A percentile compares a stretch with the other conserved stretches of the same genome.
phyloP scores from a whole-genome alignment of 2,888 invertebrate genomes.

The Myathropa florea region DNA sequence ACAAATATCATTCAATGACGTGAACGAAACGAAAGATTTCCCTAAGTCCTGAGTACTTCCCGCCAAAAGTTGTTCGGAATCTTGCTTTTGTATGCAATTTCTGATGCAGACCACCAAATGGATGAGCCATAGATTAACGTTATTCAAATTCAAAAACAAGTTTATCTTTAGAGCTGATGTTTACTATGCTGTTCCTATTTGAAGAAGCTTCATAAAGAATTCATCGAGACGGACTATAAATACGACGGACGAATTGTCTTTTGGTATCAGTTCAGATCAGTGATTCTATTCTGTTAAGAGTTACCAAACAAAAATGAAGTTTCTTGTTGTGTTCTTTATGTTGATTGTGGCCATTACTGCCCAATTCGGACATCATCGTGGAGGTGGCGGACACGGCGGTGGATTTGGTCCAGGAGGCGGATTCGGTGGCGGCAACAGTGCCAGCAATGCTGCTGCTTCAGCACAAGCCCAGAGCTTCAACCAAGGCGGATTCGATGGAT shows the following conservation, averaged over 20 bases:
- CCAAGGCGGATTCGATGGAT: background rate
- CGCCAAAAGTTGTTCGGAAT: too few relatives aligned
- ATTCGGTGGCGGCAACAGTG: background rate
- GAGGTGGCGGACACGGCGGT: constrained; percentile 13
- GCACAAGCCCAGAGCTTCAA: background rate
- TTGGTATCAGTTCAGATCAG: constrained; percentile 7
- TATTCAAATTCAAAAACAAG: too few relatives aligned
- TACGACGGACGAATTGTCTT: background rate
- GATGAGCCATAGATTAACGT: too few relatives aligned
- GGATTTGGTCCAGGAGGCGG: constrained; percentile 11
- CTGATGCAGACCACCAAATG: too few relatives aligned
- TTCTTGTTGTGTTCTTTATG: constrained; percentile 75
- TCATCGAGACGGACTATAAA: background rate
- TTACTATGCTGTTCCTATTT: too few relatives aligned
- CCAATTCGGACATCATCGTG: constrained; percentile 58
- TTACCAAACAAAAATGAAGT: constrained; percentile 73
- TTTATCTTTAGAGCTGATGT: too few relatives aligned
- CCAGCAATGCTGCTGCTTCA: background rate
- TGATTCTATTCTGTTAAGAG: background rate
- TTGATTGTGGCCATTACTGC: constrained; percentile 74
- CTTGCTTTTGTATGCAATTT: too few relatives aligned
- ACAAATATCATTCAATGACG: too few relatives aligned
- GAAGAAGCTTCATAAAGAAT: too few relatives aligned
- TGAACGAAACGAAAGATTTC: too few relatives aligned
- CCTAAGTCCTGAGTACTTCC: too few relatives aligned